phyloP scores from a whole-genome alignment of 2,113 vertebrate genomes.

The Osmerus mordax region DNA sequence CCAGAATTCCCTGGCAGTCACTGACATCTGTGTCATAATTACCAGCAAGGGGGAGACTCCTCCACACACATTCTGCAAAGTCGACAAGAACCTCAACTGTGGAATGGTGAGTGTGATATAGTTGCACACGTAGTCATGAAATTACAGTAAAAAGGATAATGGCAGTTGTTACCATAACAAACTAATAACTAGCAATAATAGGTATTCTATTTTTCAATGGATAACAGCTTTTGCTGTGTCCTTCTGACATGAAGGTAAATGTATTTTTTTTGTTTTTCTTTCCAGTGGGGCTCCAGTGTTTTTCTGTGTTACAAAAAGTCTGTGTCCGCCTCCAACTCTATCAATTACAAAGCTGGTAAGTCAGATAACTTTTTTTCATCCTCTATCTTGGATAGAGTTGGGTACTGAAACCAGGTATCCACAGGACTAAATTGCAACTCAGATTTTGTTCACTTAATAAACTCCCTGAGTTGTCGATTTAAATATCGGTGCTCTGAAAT shows the following conservation, averaged over 20 bases:
- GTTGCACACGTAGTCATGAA: not conserved
- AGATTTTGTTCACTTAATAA: too few relatives aligned
- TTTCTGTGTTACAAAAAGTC: slow-evolving; percentile 99
- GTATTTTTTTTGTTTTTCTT: not conserved
- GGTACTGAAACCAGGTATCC: too few relatives aligned
- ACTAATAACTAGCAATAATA: not conserved
- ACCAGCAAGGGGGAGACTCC: slow-evolving; percentile 94
- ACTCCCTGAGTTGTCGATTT: too few relatives aligned
- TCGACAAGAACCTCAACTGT: slow-evolving; percentile 97
- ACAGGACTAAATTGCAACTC: too few relatives aligned
- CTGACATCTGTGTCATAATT: slow-evolving; percentile 94
- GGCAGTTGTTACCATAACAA: too few relatives aligned
- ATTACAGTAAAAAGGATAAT: too few relatives aligned
- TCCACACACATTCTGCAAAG: slow-evolving; percentile 96
- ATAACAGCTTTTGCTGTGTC: not conserved
- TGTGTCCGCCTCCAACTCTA: slow-evolving; percentile 91
- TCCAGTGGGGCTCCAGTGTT: slow-evolving; percentile 96
- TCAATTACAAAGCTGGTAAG: slow-evolving; percentile 97
- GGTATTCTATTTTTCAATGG: not conserved
- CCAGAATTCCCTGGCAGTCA: slow-evolving; percentile 94
- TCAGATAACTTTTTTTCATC: slow-evolving; percentile 17
- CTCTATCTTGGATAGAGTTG: not conserved
- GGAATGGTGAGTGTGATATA: slow-evolving; percentile 82
- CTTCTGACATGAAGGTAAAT: not conserved
- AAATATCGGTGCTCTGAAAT: too few relatives aligned